Evolutionary conservation across 2,113 vertebrate genomes (phyloP).

Genomic region (Halichoerus grypus): DNA sequence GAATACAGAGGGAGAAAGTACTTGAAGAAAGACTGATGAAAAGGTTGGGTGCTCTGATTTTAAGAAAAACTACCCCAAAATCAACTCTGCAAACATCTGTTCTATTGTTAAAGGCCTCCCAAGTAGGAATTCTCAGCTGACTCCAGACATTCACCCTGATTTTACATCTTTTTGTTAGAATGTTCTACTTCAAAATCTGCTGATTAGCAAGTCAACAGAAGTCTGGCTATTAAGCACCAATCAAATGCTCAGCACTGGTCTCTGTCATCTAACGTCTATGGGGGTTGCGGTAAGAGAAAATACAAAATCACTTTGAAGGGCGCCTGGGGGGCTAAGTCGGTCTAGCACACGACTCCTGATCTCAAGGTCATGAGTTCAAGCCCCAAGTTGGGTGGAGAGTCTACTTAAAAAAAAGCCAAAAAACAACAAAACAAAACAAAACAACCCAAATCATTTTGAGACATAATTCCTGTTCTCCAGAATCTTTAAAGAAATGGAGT

Average conservation of each 20-base stretch:
- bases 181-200: background rate
- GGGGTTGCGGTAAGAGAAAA: background rate
- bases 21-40: background rate
- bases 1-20: background rate
- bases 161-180: accelerated
- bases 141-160: too few species aligned
- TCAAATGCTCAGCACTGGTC: accelerated
- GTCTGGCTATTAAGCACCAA: accelerated
- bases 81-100: background rate
- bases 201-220: too few species aligned
- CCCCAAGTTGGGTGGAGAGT: background rate
- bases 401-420: background rate
- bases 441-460: accelerated
- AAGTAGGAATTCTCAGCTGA: background rate
- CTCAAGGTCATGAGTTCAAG: background rate
- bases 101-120: too few species aligned
- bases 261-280: background rate
- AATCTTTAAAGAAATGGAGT: background rate
- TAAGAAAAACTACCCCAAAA: background rate
- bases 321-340: background rate
- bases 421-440: background rate
- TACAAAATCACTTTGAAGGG: background rate
- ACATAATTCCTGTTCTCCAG: background rate
- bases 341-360: background rate
- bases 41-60: background rate